Evolutionary conservation across 2,888 invertebrate species (phyloP).

Genomic region (Tetheella fluctuosa): DNA sequence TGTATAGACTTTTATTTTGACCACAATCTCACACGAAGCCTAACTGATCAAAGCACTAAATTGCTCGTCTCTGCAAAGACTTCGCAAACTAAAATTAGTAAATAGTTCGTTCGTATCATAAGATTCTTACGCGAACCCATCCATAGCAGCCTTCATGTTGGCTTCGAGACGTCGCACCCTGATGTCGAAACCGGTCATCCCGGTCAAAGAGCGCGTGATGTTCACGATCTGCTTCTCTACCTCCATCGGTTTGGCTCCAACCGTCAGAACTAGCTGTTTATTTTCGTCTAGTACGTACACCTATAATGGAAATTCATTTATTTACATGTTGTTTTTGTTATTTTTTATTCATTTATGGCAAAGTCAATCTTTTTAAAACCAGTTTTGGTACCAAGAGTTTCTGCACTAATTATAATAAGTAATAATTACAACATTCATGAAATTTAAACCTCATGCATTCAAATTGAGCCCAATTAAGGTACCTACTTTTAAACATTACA

Average conservation of each 20-base stretch:
- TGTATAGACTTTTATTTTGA: neutral
- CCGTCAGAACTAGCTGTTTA: constrained; percentile 90
- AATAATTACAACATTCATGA: too few species aligned
- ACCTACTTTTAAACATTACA: too few species aligned
- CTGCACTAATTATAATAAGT: too few species aligned
- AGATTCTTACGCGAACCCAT: constrained; percentile 86
- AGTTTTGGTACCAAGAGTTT: too few species aligned
- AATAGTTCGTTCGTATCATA: too few species aligned
- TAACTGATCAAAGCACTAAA: too few species aligned
- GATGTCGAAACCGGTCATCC: constrained; percentile 91
- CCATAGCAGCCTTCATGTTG: constrained; percentile 87
- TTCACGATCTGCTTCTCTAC: constrained; percentile 89
- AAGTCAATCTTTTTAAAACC: neutral
- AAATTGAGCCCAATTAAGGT: too few species aligned
- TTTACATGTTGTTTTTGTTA: neutral
- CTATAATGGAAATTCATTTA: constrained; percentile 59
- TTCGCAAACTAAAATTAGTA: too few species aligned
- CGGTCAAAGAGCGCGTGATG: constrained; percentile 87
- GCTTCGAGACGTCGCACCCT: constrained; percentile 91
- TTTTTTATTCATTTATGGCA: neutral
- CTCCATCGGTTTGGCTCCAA: constrained; percentile 90
- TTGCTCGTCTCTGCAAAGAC: too few species aligned
- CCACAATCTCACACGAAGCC: too few species aligned
- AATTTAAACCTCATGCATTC: too few species aligned
- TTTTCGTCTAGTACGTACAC: constrained; percentile 93